Conservation (phyloP, 1,140 invertebrate species). For the Campoletis sonorensis region DNA sequence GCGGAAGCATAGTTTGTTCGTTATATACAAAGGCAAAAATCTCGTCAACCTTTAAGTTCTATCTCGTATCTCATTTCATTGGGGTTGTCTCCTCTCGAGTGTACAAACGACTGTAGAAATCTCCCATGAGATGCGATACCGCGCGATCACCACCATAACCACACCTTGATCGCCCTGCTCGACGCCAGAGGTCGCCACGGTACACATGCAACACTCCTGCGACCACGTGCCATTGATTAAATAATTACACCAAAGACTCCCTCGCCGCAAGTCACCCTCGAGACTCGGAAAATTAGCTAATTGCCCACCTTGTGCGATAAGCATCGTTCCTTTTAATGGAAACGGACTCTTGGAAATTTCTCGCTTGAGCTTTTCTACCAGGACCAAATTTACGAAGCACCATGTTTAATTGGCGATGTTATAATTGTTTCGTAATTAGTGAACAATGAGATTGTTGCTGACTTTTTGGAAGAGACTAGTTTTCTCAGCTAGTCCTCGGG, state of each 20-base stretch:
- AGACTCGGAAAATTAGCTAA: slow-evolving; percentile 58
- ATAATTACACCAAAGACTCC: slow-evolving; percentile 61
- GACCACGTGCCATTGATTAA: slow-evolving; percentile 62
- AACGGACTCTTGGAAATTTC: background rate
- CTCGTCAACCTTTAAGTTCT: background rate
- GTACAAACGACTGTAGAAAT: slow-evolving; percentile 30
- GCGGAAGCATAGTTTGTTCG: background rate
- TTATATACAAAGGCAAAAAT: background rate
- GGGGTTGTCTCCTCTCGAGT: background rate
- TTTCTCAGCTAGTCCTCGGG: too few relatives aligned
- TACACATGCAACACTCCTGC: slow-evolving; percentile 11
- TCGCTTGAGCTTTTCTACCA: background rate
- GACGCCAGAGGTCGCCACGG: background rate
- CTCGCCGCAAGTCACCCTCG: slow-evolving; percentile 32
- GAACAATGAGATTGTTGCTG: too few relatives aligned
- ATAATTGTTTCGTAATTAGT: too few relatives aligned
- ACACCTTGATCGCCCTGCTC: background rate
- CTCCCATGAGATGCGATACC: slow-evolving; percentile 30
- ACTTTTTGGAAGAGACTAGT: too few relatives aligned
- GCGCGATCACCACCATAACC: background rate
- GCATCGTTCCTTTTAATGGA: background rate
- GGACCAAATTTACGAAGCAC: too few relatives aligned
- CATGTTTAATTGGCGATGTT: too few relatives aligned
- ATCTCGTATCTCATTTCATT: background rate
- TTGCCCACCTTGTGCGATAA: slow-evolving; percentile 29